Evolutionary conservation across 1,140 invertebrate species (phyloP), one percentile per base, ranked within the genome.

Genomic region (Lethocerus indicus): DNA sequence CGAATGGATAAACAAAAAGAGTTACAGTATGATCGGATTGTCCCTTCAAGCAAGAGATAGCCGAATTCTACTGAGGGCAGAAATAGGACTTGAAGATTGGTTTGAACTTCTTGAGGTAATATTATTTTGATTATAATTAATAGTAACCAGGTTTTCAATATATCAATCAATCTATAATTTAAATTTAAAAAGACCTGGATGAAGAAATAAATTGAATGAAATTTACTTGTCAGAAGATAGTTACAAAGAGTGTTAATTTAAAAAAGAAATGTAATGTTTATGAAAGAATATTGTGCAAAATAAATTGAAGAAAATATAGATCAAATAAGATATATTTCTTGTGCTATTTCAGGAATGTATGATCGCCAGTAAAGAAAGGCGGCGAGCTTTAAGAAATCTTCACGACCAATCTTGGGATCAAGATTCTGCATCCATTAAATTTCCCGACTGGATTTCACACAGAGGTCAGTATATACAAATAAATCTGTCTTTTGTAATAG

Each of bases 1-100:
- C 36, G 73, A 76, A 61, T 78, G 76, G 76, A 66, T 72, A 26
- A 74, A 73, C 59, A 69, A 71, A 49, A 73, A 68, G 57, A 74
- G 65, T 44, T 76, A 71, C 61, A 76, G 67, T 62, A 69, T 65
- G 52, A 73, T 75, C 47, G 72, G 65, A 23, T 58, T 73, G 47
- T 60, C 67, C 7, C 54, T 75, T 48, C 32, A 57, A 59, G 67
- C 65, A 12, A 61, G 69, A 51, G 74, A 75, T 58, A 72, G 71
- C 49, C 67, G 72, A 42, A 68, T 78, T 46, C 65, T 76, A 26
- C 61, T 78, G 23, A 65, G 74, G 54, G 63, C 68, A 47, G 56
- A 66, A 40, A 41, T 54, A 4, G 71, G 71, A 41, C 61, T 74
- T 21, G 72, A 74, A 62, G 72, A 74, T 57, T 78, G 71, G 74